Conservation (phyloP, 2,888 invertebrate species). For the Ypsolopha sequella region DNA sequence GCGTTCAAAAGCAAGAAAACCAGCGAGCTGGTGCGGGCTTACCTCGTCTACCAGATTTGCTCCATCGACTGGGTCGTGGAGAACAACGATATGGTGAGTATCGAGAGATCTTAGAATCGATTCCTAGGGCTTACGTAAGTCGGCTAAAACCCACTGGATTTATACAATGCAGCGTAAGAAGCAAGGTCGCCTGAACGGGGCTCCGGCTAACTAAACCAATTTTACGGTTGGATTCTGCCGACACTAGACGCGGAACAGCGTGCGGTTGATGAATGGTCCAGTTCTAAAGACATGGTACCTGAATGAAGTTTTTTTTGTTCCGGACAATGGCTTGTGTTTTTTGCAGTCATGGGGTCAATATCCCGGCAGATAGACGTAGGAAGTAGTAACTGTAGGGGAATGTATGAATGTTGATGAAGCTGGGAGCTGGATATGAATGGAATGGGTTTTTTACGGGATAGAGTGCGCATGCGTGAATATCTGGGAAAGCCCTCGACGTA, state of each 20-base stretch:
- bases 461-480: conserved; percentile 2
- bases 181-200: neutral
- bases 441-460: conserved; percentile 1
- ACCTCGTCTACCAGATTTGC: conserved; percentile 93
- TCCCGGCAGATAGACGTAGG: neutral
- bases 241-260: neutral
- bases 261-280: neutral
- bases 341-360: conserved; percentile 1
- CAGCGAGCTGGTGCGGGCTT: conserved; percentile 89
- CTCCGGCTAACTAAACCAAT: neutral
- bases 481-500: neutral
- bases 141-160: neutral
- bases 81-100: conserved; percentile 90
- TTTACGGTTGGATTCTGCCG: neutral
- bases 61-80: conserved; percentile 89
- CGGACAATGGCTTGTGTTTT: neutral
- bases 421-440: neutral
- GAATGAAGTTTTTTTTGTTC: neutral
- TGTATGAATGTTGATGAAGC: neutral
- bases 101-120: conserved; percentile 14
- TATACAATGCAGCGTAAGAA: neutral
- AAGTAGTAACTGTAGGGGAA: neutral
- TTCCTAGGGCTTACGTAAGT: conserved; percentile 46
- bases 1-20: conserved; percentile 97
- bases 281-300: neutral